Evolutionary conservation across 1,140 invertebrate species (phyloP).

Genomic region (Dufourea novaeangliae): DNA sequence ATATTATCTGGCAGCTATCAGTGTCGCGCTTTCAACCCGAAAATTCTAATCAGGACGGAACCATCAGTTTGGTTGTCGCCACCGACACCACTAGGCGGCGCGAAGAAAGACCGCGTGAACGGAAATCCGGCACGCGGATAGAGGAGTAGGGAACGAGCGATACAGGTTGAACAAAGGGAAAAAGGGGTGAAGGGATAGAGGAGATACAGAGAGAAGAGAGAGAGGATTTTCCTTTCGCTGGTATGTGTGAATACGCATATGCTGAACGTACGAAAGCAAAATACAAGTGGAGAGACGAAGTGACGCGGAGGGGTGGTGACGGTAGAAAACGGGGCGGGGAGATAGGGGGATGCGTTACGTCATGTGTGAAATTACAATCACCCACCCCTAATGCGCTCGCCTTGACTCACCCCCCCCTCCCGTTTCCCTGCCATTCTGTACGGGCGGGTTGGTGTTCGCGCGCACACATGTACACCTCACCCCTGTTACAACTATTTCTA

Average conservation of each 20-base stretch:
- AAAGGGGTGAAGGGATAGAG: background rate
- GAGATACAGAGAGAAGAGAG: background rate
- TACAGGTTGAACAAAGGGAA: background rate
- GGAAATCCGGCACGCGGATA: slow-evolving; percentile 20
- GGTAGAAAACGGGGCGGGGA: slow-evolving; percentile 26
- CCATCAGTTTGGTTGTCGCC: slow-evolving; percentile 45
- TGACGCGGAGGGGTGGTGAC: slow-evolving; percentile 42
- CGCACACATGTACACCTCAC: background rate
- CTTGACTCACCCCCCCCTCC: slow-evolving; percentile 54
- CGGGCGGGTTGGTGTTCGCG: background rate
- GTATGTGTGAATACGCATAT: slow-evolving; percentile 16
- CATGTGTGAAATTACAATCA: slow-evolving; percentile 78
- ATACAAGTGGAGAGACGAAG: slow-evolving; percentile 27
- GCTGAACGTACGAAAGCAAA: slow-evolving; percentile 50
- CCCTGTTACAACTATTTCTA: slow-evolving; percentile 38
- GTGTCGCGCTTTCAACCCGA: slow-evolving; percentile 31
- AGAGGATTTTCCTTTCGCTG: slow-evolving; percentile 13
- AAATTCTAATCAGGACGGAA: slow-evolving; percentile 56
- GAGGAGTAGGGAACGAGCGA: slow-evolving; percentile 6
- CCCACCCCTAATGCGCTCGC: slow-evolving; percentile 68
- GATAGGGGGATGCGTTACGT: slow-evolving; percentile 57
- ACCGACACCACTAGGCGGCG: background rate
- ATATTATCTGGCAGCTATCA: slow-evolving; percentile 19
- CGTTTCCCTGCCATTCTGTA: no score
- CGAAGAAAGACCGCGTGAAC: slow-evolving; percentile 20